A percentile compares a stretch with the other conserved stretches of the same genome.
Evolutionary conservation across 2,797 vertebrate genomes (phyloP).

Genomic region (Melanotaenia pygmaea): DNA sequence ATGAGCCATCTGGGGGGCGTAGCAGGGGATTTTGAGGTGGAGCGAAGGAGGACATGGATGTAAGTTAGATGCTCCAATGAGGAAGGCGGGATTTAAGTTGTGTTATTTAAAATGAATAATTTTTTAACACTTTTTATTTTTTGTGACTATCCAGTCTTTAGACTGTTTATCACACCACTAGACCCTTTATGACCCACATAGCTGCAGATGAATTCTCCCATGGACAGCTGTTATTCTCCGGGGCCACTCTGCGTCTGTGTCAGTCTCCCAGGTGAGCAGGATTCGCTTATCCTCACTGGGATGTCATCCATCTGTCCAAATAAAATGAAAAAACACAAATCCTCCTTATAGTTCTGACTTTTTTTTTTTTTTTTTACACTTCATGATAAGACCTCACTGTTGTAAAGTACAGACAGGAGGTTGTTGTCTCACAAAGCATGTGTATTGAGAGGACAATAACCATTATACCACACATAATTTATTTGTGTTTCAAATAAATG

Average conservation of each 20-base stretch:
- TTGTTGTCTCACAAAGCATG: slow-evolving; percentile 6
- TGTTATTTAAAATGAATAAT: slow-evolving; percentile 11
- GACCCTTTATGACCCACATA: slow-evolving; percentile 34
- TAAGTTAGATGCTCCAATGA: slow-evolving; percentile 18
- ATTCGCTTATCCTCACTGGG: slow-evolving; percentile 62
- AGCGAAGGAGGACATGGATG: slow-evolving; percentile 18
- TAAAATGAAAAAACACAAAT: slow-evolving; percentile 32
- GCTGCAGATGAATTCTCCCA: slow-evolving; percentile 35
- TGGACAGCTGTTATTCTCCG: slow-evolving; percentile 47
- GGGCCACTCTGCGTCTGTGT: slow-evolving; percentile 5
- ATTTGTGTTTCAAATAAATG: slow-evolving; percentile 63
- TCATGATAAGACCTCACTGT: slow-evolving; percentile 13
- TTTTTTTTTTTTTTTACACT: background rate
- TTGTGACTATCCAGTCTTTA: background rate
- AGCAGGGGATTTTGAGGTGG: slow-evolving; percentile 47
- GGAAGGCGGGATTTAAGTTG: slow-evolving; percentile 17
- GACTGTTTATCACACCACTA: background rate
- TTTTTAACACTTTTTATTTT: slow-evolving; percentile 9
- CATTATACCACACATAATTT: slow-evolving; percentile 31
- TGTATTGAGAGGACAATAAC: slow-evolving; percentile 24
- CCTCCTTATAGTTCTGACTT: slow-evolving; percentile 26
- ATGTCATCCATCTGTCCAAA: slow-evolving; percentile 69
- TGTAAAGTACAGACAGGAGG: slow-evolving; percentile 10
- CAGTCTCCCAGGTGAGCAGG: slow-evolving; percentile 67
- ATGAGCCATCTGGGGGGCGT: slow-evolving; percentile 63